phyloP scores from a whole-genome alignment of 64 coral and sea anemone genomes.

The Pocillopora verrucosa region DNA sequence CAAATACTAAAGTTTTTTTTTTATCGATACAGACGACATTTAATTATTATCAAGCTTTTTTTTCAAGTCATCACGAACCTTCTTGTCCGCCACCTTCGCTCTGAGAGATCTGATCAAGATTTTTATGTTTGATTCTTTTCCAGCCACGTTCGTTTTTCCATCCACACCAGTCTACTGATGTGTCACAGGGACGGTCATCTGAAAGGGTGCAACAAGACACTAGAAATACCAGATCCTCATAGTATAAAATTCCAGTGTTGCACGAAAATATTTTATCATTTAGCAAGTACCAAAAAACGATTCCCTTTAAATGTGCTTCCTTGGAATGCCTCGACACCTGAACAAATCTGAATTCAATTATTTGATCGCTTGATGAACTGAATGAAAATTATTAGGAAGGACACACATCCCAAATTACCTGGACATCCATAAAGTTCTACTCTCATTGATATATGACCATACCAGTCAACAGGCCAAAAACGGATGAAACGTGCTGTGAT shows the following conservation, averaged over 20 bases:
- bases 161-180: conserved; percentile 3
- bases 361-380: too few species aligned
- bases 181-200: conserved; percentile 2
- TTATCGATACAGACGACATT: neutral
- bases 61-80: neutral
- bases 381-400: neutral
- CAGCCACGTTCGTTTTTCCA: neutral
- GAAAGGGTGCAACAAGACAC: neutral
- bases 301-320: too few species aligned
- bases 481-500: neutral
- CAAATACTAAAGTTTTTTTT: neutral
- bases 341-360: too few species aligned
- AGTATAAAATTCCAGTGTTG: too few species aligned
- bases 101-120: neutral
- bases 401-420: neutral
- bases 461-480: neutral
- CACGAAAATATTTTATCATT: too few species aligned
- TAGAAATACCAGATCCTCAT: too few species aligned
- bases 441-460: neutral
- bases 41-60: neutral
- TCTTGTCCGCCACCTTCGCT: neutral
- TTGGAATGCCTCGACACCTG: too few species aligned
- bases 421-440: neutral
- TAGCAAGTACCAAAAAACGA: too few species aligned
- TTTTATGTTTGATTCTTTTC: neutral